Evolutionary conservation across 2,113 vertebrate genomes (phyloP), one percentile per base, ranked within the genome.

Genomic region (Bubo scandiacus): DNA sequence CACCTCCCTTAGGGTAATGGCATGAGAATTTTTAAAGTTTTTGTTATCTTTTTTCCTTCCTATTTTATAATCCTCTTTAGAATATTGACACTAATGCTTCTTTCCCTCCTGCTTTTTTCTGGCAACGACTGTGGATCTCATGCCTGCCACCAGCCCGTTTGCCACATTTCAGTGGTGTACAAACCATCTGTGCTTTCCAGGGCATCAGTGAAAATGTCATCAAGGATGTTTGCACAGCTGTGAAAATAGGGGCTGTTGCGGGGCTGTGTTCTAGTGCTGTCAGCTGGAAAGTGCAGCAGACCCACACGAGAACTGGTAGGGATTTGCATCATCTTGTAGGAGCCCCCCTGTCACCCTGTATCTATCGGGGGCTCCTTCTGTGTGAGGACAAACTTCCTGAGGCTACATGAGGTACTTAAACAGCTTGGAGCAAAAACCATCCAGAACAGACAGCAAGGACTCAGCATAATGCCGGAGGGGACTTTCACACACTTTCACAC

Each of bases 161-260:
- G 5, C 63, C 52, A 26, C 79, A 32, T 86, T 82, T 80, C 55
- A 66, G 59, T 40, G 72, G 63, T 18, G 59, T 12, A 26, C 55
- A 62, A 73, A 58, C 71, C 90, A 66, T 42, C 79, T 77, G 34
- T 20, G 30, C 77, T 73, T 82, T n/a, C 85, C 74, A 59, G 27
- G 75, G 85, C 92, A 90, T 3, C 6, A 11, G 34, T 82, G 92
- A 72, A 82, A 73, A 75, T 20, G 67, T 81, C 81, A 47, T 34
- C 55, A 49, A 62, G 90, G 75, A 72, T 95, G 90, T 95, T 94
- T 94, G 92, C 73, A 82, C 93, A 96, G 96, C 96, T 96, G 96
- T 77, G 59, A 93, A 83, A 87, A 23, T 3, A 49, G 59, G 34
- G 73, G 43, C 70, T 88, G 58, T 2, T 63, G 59, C 22, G 0